Evolutionary conservation across 2,888 invertebrate species (phyloP).

Genomic region (Amphipyra berbera): DNA sequence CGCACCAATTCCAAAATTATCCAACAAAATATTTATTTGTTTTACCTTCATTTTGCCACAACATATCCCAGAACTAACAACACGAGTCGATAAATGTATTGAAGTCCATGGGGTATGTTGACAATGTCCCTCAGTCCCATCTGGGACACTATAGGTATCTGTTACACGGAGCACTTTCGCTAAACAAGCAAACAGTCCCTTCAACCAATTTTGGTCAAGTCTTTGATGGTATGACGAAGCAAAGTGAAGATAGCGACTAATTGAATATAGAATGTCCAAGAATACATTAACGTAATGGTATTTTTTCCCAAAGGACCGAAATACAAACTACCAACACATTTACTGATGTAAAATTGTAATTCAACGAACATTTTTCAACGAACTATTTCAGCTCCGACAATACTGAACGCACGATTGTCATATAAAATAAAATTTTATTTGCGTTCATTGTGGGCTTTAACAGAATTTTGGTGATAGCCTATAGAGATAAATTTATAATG

Average conservation of each 20-base stretch:
- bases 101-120: constrained; percentile 29
- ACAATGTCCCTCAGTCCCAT: constrained; percentile 34
- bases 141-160: constrained; percentile 36
- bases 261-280: background rate
- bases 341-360: constrained; percentile 3
- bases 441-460: constrained; percentile 15
- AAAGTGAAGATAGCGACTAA: background rate
- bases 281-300: background rate
- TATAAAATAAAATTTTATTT: constrained; percentile 38
- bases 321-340: background rate
- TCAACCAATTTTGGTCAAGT: constrained; percentile 44
- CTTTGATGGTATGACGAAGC: constrained; percentile 22
- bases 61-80: constrained; percentile 17
- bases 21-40: no score
- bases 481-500: constrained; percentile 24
- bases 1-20: no score
- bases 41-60: no score
- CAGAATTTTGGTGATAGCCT: constrained; percentile 28
- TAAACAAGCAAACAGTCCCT: constrained; percentile 52
- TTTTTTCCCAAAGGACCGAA: background rate
- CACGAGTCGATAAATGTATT: constrained; percentile 26
- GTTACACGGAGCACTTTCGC: constrained; percentile 51
- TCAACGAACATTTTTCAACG: background rate
- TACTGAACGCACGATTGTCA: constrained; percentile 30
- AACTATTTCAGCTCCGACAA: constrained; percentile 23